Percentiles rank a stretch among this genome's conserved stretches.
Conservation (phyloP, 2,888 invertebrate species). For the Seira sanloemensis region DNA sequence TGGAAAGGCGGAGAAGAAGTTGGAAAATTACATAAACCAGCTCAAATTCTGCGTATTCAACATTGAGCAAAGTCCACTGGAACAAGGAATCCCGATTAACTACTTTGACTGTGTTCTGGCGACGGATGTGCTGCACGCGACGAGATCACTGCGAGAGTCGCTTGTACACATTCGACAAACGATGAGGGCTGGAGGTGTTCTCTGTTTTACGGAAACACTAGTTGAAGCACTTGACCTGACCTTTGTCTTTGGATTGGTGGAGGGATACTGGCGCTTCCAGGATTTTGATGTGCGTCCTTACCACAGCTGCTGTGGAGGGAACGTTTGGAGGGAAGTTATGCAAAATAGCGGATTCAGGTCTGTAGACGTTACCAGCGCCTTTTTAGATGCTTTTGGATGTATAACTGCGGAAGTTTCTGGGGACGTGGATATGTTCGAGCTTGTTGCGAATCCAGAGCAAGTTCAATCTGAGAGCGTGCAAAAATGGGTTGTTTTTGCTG, state of each 20-base stretch:
- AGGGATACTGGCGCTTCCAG: conserved; percentile 56
- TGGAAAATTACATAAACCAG: background rate
- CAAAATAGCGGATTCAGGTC: background rate
- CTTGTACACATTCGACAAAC: conserved; percentile 21
- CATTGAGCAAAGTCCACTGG: conserved; percentile 37
- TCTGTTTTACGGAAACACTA: conserved; percentile 30
- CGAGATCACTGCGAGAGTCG: conserved; percentile 16
- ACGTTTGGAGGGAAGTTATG: conserved; percentile 21
- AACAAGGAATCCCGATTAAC: conserved; percentile 43
- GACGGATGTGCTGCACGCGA: conserved; percentile 50
- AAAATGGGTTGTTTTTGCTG: conserved; percentile 2
- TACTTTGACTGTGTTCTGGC: conserved; percentile 43
- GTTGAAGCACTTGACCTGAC: conserved; percentile 16
- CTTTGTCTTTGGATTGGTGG: conserved; percentile 41
- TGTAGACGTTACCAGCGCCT: background rate
- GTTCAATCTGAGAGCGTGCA: background rate
- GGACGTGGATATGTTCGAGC: background rate
- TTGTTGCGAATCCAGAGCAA: background rate
- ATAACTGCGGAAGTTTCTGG: conserved; percentile 18
- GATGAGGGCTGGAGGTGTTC: background rate
- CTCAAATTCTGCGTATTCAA: conserved; percentile 31
- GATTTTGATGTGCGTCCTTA: conserved; percentile 27
- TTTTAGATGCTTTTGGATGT: background rate
- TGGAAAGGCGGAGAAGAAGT: background rate
- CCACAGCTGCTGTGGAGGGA: conserved; percentile 2